Conservation (phyloP, 2,797 vertebrate species). For the Dicrostonyx torquatus region DNA sequence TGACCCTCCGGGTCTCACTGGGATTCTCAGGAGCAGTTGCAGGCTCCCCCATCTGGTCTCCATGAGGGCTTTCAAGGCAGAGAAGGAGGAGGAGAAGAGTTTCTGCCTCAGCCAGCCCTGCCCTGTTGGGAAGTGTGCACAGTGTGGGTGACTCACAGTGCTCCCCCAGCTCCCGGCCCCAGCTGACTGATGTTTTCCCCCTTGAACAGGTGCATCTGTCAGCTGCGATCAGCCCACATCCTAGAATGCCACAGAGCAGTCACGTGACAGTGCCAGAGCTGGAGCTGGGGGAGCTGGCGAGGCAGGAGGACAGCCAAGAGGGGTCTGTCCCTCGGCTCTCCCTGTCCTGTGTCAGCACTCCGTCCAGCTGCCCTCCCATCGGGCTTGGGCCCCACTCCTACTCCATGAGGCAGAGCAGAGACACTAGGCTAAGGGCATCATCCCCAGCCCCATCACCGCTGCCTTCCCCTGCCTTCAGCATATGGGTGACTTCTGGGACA, state of each 20-base stretch:
- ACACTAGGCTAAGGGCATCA: not conserved
- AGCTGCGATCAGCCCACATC: conserved; percentile 56
- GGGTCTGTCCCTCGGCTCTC: not conserved
- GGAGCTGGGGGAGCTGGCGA: not conserved
- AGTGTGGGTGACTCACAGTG: not conserved
- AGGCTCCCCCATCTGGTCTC: not conserved
- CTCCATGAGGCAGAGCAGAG: not conserved
- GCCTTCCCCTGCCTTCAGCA: not conserved
- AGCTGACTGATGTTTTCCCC: conserved; percentile 28
- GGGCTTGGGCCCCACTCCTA: fast-evolving
- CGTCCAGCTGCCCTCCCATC: not conserved
- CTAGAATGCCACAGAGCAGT: conserved; percentile 18
- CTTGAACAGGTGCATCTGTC: conserved; percentile 64
- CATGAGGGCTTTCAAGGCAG: not conserved
- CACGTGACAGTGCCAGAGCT: not conserved
- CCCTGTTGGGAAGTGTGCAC: not conserved
- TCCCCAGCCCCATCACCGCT: not conserved
- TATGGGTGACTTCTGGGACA: not conserved
- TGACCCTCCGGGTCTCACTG: not conserved
- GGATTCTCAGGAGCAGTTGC: not conserved
- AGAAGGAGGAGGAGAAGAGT: not conserved
- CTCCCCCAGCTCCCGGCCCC: not conserved
- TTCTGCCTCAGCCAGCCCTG: not conserved
- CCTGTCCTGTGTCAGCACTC: not conserved
- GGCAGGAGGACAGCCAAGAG: not conserved